Base-by-base conservation (phyloP, 1,140 invertebrate species). In the Oreohelix idahoensis region DNA sequence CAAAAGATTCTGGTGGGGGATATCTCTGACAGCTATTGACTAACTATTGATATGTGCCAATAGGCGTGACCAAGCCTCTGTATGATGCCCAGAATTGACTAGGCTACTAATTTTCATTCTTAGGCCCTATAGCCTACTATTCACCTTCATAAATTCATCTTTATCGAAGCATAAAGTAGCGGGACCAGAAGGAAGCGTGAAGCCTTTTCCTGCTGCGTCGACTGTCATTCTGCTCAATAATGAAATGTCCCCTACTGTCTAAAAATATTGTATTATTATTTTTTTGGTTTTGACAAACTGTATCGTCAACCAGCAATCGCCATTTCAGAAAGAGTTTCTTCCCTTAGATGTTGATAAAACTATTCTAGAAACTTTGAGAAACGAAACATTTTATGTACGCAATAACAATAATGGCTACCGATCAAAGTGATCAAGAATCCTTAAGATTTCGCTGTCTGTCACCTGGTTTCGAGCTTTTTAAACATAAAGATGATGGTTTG, bases 91-190 rank as follows among this genome's bases (percentile, higher is more conserved):
- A n/a, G n/a, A n/a, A n/a, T n/a, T n/a, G n/a, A n/a, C n/a, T n/a
- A n/a, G n/a, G n/a, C n/a, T n/a, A n/a, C n/a, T n/a, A n/a, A n/a
- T n/a, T n/a, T n/a, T n/a, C n/a, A n/a, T n/a, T n/a, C n/a, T n/a
- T n/a, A n/a, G n/a, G n/a, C n/a, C n/a, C n/a, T n/a, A n/a, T n/a
- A n/a, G n/a, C n/a, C n/a, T n/a, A n/a, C n/a, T 26, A 39, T 49
- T 80, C 89, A 95, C 94, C 92, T 94, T 94, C 91, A 95, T 93
- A 86, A 95, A 95, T 77, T 95, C 94, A 93, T 95, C 95, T 88
- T 95, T 95, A 87, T 95, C 95, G 87, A 96, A 96, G 88, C 95
- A 96, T n/a, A 96, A 84, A 13, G 91, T 89, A 5, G 92, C 86
- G 23, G 93, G 92, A 8, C 90, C 92, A 79, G 87, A 89, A 4